Evolutionary conservation across 2,888 invertebrate genomes (phyloP), one percentile per base, ranked within the genome.

Genomic region (Melipona bicolor): DNA sequence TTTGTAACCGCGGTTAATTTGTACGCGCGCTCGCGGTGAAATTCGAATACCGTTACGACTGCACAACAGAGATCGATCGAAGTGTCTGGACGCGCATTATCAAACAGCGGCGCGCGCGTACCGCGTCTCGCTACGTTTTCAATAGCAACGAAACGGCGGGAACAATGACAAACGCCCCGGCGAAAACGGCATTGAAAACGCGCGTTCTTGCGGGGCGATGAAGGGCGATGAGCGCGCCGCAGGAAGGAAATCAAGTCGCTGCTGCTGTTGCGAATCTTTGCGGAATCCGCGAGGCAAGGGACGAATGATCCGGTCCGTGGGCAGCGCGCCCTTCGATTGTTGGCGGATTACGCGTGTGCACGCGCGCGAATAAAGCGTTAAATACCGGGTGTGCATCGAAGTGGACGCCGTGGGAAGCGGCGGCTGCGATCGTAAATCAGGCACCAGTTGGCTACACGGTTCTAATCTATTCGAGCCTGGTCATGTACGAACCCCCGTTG

Each of bases 351-450:
- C 73, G 72, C 68, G 75, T 43, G 70, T 64, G 56, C 74, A 52
- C 50, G 54, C 71, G 59, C 64, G 85, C 65, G 81, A 78, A 78
- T 67, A 64, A 76, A 85, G 85, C 81, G 5, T 78, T 77, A 84
- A 86, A 89, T 72, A 78, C 83, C 77, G 32, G 36, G 36, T 36
- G 36, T 36, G 59, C 70, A 79, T 82, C 75, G 68, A 69, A 50
- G 62, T 65, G n/a, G 24, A 71, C 77, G 84, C 43, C 85, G 89
- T 90, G 90, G 89, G 87, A 87, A 83, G 84, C 73, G 36, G 79
- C 77, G 76, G 79, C 81, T 79, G 86, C 84, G 83, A 81, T 85
- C 87, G 87, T 89, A 89, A 89, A 90, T 90, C 89, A 90, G 83
- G 65, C 77, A 68, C 59, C 87, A 85, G 61, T 81, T 80, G 82